Conservation (phyloP, 2,113 vertebrate genomes). For the Zosterops hypoxanthus region DNA sequence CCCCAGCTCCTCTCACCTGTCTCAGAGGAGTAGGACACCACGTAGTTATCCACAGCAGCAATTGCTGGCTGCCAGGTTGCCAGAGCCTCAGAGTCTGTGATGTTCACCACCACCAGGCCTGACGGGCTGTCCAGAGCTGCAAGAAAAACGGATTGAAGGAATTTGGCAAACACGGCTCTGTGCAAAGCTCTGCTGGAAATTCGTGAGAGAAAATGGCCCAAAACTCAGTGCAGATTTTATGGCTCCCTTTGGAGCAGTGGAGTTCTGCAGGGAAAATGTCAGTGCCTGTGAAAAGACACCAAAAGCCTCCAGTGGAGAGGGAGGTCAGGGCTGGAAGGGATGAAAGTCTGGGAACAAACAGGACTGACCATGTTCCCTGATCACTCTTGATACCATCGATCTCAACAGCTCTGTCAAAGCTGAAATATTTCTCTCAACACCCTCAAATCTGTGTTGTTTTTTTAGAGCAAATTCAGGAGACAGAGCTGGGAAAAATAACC, state of each 20-base stretch:
- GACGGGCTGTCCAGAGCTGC: constrained; percentile 92
- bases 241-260: background rate
- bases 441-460: background rate
- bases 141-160: background rate
- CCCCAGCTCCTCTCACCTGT: constrained; percentile 73
- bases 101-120: constrained; percentile 85
- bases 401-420: background rate
- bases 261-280: background rate
- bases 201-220: background rate
- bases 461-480: background rate
- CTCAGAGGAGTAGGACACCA: constrained; percentile 89
- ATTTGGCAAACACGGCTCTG: background rate
- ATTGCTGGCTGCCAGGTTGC: constrained; percentile 94
- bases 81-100: constrained; percentile 89
- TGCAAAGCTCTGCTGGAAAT: background rate
- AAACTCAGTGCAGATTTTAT: background rate
- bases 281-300: background rate
- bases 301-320: background rate
- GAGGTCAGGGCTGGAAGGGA: background rate
- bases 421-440: background rate
- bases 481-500: constrained; percentile 5
- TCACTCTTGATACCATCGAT: background rate
- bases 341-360: background rate
- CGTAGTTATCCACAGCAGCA: constrained; percentile 89
- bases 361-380: background rate